Evolutionary conservation across 2,888 invertebrate species (phyloP).

Genomic region (Anoplius nigerrimus): DNA sequence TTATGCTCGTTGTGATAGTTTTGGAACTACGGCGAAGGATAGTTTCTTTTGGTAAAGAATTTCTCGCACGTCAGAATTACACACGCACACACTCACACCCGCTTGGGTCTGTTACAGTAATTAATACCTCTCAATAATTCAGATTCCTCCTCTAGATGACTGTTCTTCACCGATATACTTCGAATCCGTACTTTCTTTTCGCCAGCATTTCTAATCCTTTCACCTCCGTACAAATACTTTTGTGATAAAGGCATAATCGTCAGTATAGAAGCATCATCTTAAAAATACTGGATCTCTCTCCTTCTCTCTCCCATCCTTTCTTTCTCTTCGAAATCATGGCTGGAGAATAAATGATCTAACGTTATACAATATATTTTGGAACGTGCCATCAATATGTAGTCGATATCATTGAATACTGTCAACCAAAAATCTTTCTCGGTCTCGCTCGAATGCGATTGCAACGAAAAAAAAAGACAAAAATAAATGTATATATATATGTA

Average conservation of each 20-base stretch:
- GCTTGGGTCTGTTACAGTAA: constrained; percentile 16
- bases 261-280: constrained; percentile 53
- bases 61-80: not conserved
- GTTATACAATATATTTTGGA: constrained; percentile 41
- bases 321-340: constrained; percentile 16
- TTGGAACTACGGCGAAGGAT: constrained; percentile 9
- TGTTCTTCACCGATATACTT: constrained; percentile 25
- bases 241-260: constrained; percentile 47
- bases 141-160: constrained; percentile 37
- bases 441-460: constrained; percentile 3
- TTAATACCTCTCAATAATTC: constrained; percentile 30
- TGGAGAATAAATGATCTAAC: constrained; percentile 43
- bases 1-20: constrained; percentile 14
- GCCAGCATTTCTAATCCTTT: constrained; percentile 16
- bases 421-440: constrained; percentile 26
- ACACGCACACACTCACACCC: not conserved
- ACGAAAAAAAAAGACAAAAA: constrained; percentile 13
- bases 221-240: constrained; percentile 31
- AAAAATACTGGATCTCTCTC: constrained; percentile 58
- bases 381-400: constrained; percentile 35
- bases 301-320: constrained; percentile 31
- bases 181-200: constrained; percentile 18
- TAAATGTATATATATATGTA: constrained; percentile 14
- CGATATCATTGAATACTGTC: constrained; percentile 40
- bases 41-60: constrained; percentile 8